A percentile compares a stretch with the other conserved stretches of the same genome.
These are phyloP conservation scores for Serripes groenlandicus DNA, from an alignment of 2,888 invertebrate genomes.

Conservation along the genomic window DNA sequence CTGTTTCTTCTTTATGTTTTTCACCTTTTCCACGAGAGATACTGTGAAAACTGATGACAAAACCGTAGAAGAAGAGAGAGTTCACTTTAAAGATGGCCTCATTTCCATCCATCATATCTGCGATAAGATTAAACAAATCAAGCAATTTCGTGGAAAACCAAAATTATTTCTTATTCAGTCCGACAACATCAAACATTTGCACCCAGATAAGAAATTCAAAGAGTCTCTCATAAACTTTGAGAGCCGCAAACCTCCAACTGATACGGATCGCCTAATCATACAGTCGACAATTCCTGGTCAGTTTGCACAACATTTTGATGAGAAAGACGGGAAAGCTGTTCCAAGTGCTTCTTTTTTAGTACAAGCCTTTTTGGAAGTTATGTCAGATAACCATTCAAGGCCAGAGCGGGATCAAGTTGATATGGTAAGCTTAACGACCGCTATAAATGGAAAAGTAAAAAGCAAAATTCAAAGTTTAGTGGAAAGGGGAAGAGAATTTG, in stretches of 20 bases:
- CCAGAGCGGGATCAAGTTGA: neutral
- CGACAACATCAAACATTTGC: neutral
- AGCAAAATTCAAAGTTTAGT: neutral
- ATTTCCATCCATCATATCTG: slow-evolving; percentile 2
- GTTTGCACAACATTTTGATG: neutral
- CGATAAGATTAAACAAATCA: neutral
- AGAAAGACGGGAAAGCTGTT: neutral
- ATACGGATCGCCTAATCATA: slow-evolving; percentile 7
- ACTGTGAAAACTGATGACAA: neutral
- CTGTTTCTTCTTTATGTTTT: slow-evolving; percentile 19
- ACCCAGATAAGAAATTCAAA: neutral
- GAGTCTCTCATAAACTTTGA: neutral
- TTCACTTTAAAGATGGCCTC: neutral
- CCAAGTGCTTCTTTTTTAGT: neutral
- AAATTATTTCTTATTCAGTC: slow-evolving; percentile 13
- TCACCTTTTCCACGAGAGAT: neutral
- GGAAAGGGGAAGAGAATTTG: too few relatives aligned
- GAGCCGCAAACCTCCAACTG: neutral
- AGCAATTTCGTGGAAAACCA: neutral
- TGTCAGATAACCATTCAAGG: neutral
- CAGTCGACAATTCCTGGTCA: slow-evolving; percentile 7
- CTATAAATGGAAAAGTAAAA: neutral
- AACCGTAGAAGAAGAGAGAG: neutral
- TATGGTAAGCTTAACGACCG: neutral
- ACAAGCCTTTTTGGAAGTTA: slow-evolving; percentile 1